Evolutionary conservation across 2,888 invertebrate genomes (phyloP), one percentile per base, ranked within the genome.

Genomic region (Cheiracanthium punctorium): DNA sequence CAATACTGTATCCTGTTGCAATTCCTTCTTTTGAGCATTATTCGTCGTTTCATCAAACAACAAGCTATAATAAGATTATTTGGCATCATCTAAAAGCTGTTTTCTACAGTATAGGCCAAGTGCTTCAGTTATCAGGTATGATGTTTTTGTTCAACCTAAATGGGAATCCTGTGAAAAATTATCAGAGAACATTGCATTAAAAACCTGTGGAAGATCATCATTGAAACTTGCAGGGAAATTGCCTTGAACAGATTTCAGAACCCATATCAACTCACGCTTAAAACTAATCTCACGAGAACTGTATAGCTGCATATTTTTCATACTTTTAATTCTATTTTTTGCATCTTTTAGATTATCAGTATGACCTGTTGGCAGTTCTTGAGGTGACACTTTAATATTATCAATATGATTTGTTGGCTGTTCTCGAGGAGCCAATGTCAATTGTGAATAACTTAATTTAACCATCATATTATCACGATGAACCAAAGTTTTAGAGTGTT

Each of bases 31-130:
- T 4, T 30, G 41, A 8, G 30, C 79, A 33, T 5, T 37, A 32
- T 79, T 79, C 12, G 73, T 76, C 2, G 71, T 75, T 72, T 79
- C 79, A 43, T 79, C 79, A 37, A 30, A 79, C 17, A 37, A 17
- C 1, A 79, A 28, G 4, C 1, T 79, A 24, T 37, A 79, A 30
- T 43, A 48, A 4, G 69, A 24, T 7, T 73, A 10, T 14, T 29
- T 28, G 1, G 30, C 10, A 32, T 79, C 71, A 10, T 79, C 28
- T 2, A 79, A 1, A 1, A 79, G 14, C n/a, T 33, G 4, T 29
- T 72, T 71, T 29, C 24, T 74, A 79, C 28, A 79, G 37, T 74
- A 79, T 1, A 73, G 79, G 1, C 79, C 79, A 2, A 79, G 43
- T 10, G 79, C 79, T 17, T 79, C 79, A 74, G 79, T 79, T 28